Evolutionary conservation across 2,113 vertebrate genomes (phyloP), one percentile per base, ranked within the genome.

Genomic region (Corythoichthys intestinalis): DNA sequence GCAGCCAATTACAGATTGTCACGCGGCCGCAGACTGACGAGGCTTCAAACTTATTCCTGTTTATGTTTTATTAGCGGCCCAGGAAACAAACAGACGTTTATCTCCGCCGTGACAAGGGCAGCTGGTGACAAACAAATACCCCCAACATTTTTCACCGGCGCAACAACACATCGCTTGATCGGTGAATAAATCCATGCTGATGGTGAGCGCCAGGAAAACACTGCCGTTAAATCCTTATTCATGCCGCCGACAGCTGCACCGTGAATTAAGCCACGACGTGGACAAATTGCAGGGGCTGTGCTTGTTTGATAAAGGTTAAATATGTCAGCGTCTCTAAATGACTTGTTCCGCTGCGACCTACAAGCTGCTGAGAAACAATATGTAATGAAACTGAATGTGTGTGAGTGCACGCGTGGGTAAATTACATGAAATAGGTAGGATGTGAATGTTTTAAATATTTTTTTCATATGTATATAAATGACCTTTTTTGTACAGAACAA

Each of bases 41-140:
- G 70, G 34, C 68, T 12, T 56, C 75, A 72, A 78, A 77, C 60
- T 79, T 67, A 71, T 69, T 59, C 60, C 1, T 84, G 85, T 82
- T 82, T 71, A 81, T 78, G 71, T 58, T 4, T 53, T 66, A 58
- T 54, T 72, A 75, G 75, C 63, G 73, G 56, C 57, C 62, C 71
- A 71, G 69, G 9, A 44, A 82, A 47, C 74, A 66, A 71, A 59
- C 86, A 74, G 79, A 82, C 76, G 75, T 72, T 84, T 77, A 68
- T 63, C n/a, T 12, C 70, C n/a, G 69, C 71, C 35, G 58, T 4
- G 58, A 39, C 58, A 20, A 61, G 39, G 13, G 59, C 6, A 4
- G 38, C 59, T 5, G 8, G 39, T 38, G 39, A 61, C 59, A 62
- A 62, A 62, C 59, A 62, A 62, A 62, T 11, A 10, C 10, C 6